Conservation (phyloP, 1,140 invertebrate genomes). For the Oncopeltus fasciatus region DNA sequence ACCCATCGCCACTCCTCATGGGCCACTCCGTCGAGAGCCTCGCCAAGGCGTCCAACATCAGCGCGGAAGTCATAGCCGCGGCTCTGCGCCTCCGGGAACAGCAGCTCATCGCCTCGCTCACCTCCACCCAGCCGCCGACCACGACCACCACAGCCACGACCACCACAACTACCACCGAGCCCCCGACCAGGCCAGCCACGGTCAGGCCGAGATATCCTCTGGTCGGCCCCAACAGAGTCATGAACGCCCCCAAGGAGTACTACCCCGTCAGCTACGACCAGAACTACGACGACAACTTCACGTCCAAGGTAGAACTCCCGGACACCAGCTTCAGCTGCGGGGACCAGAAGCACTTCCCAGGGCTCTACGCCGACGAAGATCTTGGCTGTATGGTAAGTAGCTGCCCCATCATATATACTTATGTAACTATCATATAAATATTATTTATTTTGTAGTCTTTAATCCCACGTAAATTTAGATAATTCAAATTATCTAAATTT, state of each 20-base stretch:
- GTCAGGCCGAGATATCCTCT: slow-evolving; percentile 25
- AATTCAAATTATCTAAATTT: too few relatives aligned
- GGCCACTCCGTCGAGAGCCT: slow-evolving; percentile 39
- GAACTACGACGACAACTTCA: slow-evolving; percentile 75
- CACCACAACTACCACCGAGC: slow-evolving; percentile 29
- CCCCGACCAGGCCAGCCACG: slow-evolving; percentile 24
- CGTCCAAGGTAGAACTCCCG: slow-evolving; percentile 64
- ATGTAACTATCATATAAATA: too few relatives aligned
- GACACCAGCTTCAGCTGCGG: slow-evolving; percentile 78
- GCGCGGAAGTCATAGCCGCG: slow-evolving; percentile 52
- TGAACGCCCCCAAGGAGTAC: slow-evolving; percentile 77
- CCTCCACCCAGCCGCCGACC: slow-evolving; percentile 26
- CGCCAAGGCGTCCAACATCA: slow-evolving; percentile 53
- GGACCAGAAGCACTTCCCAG: slow-evolving; percentile 77
- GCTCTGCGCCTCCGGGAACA: slow-evolving; percentile 53
- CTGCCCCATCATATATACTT: too few relatives aligned
- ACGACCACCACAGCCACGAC: slow-evolving; percentile 31
- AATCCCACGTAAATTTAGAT: too few relatives aligned
- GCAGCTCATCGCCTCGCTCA: slow-evolving; percentile 19
- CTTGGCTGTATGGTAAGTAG: slow-evolving; percentile 84
- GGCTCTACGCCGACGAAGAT: slow-evolving; percentile 75
- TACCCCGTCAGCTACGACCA: slow-evolving; percentile 74
- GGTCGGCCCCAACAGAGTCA: slow-evolving; percentile 48
- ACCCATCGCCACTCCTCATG: slow-evolving; percentile 29
- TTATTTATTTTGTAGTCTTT: too few relatives aligned